Evolutionary conservation across 2,113 vertebrate species (phyloP).

Genomic region (Cepphus grylle): DNA sequence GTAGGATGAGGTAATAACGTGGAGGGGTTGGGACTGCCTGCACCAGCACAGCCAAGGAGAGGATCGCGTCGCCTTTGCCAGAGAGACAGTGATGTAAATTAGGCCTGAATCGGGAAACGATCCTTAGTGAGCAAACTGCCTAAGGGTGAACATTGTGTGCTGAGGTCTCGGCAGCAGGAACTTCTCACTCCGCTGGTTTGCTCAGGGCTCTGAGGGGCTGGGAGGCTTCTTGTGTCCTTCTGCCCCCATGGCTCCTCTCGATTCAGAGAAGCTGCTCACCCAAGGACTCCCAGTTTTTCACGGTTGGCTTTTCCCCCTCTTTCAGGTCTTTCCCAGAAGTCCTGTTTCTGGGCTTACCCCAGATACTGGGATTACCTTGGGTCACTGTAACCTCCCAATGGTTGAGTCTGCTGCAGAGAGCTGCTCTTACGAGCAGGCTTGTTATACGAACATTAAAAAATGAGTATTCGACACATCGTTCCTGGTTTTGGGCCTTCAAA

Average conservation of each 20-base stretch:
- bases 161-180: neutral
- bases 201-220: neutral
- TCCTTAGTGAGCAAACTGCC: neutral
- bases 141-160: neutral
- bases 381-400: neutral
- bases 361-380: neutral
- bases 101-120: neutral
- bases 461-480: neutral
- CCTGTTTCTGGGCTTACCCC: neutral
- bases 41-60: neutral
- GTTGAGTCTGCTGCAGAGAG: neutral
- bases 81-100: neutral
- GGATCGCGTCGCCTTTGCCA: neutral
- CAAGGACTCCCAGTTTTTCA: neutral
- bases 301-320: neutral
- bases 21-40: neutral
- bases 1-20: neutral
- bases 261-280: neutral
- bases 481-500: neutral
- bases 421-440: neutral
- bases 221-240: neutral
- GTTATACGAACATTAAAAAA: neutral
- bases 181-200: rapidly evolving
- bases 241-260: rapidly evolving
- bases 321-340: neutral